Conservation (phyloP, 2,113 vertebrate genomes). For the Mesoclemmys tuberculata region DNA sequence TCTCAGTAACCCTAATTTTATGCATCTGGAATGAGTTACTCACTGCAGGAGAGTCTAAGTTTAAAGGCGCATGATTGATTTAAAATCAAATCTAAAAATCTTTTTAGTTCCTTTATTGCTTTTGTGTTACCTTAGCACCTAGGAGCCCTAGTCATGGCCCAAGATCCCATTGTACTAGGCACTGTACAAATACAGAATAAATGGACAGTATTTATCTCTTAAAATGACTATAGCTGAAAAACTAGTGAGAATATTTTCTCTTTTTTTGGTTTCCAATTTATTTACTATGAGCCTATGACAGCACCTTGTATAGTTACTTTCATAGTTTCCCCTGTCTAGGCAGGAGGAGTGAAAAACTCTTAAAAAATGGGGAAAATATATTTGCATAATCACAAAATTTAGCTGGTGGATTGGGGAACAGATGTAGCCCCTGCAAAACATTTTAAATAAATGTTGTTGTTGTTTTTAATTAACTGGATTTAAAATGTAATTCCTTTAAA, state of each 20-base stretch:
- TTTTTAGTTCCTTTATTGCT: not conserved
- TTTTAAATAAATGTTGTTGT: not conserved
- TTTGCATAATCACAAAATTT: not conserved
- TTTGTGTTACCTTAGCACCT: not conserved
- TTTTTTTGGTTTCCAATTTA: not conserved
- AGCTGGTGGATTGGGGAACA: not conserved
- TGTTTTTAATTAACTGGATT: not conserved
- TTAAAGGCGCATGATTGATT: not conserved
- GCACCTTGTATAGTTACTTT: not conserved
- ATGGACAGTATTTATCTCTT: not conserved
- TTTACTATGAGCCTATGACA: not conserved
- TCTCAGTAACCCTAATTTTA: not conserved
- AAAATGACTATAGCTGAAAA: not conserved
- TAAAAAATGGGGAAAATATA: not conserved
- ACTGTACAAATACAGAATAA: fast-evolving
- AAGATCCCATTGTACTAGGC: not conserved
- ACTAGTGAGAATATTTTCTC: not conserved
- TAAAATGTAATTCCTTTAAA: not conserved
- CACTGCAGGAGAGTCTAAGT: not conserved
- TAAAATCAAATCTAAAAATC: too few species aligned
- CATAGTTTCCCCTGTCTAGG: too few species aligned
- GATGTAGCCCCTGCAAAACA: not conserved
- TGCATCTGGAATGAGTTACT: not conserved
- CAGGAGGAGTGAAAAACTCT: not conserved
- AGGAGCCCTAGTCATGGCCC: not conserved